phyloP scores from a whole-genome alignment of 2,113 vertebrate genomes.

The Paramisgurnus dabryanus region DNA sequence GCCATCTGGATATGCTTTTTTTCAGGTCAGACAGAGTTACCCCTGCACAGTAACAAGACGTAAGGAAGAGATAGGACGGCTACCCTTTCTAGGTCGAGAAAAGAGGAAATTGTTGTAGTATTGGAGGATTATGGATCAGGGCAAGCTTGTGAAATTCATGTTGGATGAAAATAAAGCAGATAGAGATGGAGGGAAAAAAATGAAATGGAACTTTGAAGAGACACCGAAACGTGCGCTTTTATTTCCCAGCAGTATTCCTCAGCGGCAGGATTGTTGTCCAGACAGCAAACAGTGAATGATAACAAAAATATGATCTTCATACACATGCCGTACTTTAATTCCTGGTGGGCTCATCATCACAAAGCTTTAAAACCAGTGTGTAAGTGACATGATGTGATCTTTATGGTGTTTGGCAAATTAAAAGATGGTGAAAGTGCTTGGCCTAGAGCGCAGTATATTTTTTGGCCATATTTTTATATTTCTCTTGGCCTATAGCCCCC shows the following conservation, averaged over 20 bases:
- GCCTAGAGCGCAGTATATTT: neutral
- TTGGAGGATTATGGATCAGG: constrained; percentile 52
- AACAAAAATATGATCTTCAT: constrained; percentile 22
- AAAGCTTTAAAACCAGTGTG: constrained; percentile 13
- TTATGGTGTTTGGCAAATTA: constrained; percentile 7
- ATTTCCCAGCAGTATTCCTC: constrained; percentile 2
- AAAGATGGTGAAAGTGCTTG: constrained; percentile 18
- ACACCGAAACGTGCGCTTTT: neutral
- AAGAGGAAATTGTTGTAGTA: constrained; percentile 56
- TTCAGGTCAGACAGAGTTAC: constrained; percentile 54
- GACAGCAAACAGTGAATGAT: constrained; percentile 9
- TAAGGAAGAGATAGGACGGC: constrained; percentile 54
- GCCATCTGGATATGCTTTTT: constrained; percentile 57
- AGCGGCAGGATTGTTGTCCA: neutral
- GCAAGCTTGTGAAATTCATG: constrained; percentile 46
- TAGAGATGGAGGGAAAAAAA: constrained; percentile 33
- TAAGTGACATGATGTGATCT: neutral
- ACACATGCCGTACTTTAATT: constrained; percentile 22
- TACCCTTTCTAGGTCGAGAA: constrained; percentile 58
- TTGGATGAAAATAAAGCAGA: constrained; percentile 51
- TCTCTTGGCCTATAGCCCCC: no score
- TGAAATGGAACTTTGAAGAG: constrained; percentile 33
- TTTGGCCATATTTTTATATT: no score
- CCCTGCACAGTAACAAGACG: constrained; percentile 56
- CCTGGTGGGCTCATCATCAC: neutral